These are phyloP conservation scores for Tipula confusa DNA, from an alignment of 2,888 invertebrate genomes.

Conservation along the genomic window DNA sequence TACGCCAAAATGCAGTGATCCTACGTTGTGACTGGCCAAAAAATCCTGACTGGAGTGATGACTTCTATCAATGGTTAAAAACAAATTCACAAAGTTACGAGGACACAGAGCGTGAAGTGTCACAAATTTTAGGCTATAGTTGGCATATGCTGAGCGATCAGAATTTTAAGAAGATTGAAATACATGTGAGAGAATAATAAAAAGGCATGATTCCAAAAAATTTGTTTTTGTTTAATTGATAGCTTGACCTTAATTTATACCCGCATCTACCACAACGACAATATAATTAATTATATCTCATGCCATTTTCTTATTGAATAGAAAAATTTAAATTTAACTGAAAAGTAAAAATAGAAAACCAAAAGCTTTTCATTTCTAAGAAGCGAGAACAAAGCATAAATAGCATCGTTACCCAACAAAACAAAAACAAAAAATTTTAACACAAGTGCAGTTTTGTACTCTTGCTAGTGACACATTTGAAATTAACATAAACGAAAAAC, in stretches of 20 bases:
- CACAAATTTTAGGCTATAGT: constrained; percentile 59
- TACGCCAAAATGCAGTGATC: constrained; percentile 69
- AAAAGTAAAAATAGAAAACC: not conserved
- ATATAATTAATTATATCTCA: not conserved
- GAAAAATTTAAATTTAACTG: not conserved
- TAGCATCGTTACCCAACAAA: not conserved
- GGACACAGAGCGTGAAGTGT: constrained; percentile 62
- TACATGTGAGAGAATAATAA: constrained; percentile 42
- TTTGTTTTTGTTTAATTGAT: not conserved
- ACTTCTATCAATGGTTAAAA: constrained; percentile 64
- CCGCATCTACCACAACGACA: not conserved
- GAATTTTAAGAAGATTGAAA: constrained; percentile 55
- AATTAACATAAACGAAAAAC: not conserved
- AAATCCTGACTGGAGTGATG: constrained; percentile 61
- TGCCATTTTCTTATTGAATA: not conserved
- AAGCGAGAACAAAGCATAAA: not conserved
- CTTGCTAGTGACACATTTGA: constrained; percentile 1
- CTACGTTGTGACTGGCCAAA: constrained; percentile 65
- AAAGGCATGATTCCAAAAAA: not conserved
- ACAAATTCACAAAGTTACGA: constrained; percentile 60
- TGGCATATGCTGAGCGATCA: constrained; percentile 66
- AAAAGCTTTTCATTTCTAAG: not conserved
- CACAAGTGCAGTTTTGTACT: not conserved
- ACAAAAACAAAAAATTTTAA: too few species aligned
- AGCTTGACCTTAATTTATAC: not conserved